A percentile compares a stretch with the other conserved stretches of the same genome.
Evolutionary conservation across 2,797 vertebrate species (phyloP).

Genomic region (Microhierax caerulescens): DNA sequence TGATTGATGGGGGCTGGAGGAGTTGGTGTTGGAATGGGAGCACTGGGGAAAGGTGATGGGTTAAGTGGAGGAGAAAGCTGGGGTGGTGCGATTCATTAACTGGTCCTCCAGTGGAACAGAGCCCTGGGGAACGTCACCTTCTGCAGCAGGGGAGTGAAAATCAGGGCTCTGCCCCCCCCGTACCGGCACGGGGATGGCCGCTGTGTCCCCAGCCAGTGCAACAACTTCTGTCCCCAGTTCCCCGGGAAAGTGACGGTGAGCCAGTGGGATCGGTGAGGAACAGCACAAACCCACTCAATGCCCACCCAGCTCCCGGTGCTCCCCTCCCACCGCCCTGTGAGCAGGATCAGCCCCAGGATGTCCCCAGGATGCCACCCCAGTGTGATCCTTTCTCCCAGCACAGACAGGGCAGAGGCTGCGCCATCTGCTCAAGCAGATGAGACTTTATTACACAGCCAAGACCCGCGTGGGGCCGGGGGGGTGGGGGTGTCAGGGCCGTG

Average conservation of each 20-base stretch:
- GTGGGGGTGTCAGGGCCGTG: neutral
- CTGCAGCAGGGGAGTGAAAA: neutral
- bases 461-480: fast-evolving
- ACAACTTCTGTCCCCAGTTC: fast-evolving
- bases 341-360: fast-evolving
- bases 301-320: fast-evolving
- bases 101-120: neutral
- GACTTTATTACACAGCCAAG: conserved; percentile 26
- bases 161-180: fast-evolving
- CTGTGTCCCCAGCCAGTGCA: neutral
- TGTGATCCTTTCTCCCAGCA: neutral
- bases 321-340: neutral
- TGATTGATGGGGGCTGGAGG: neutral
- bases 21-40: fast-evolving
- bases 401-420: neutral
- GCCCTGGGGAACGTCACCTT: neutral
- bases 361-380: fast-evolving
- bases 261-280: fast-evolving
- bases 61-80: neutral
- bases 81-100: neutral
- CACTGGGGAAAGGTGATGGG: fast-evolving
- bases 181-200: fast-evolving
- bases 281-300: neutral
- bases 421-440: neutral
- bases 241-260: fast-evolving